Percentiles rank a stretch among this genome's conserved stretches.
Conservation (phyloP, 1,140 invertebrate genomes). For the Zaprionus taronus region DNA sequence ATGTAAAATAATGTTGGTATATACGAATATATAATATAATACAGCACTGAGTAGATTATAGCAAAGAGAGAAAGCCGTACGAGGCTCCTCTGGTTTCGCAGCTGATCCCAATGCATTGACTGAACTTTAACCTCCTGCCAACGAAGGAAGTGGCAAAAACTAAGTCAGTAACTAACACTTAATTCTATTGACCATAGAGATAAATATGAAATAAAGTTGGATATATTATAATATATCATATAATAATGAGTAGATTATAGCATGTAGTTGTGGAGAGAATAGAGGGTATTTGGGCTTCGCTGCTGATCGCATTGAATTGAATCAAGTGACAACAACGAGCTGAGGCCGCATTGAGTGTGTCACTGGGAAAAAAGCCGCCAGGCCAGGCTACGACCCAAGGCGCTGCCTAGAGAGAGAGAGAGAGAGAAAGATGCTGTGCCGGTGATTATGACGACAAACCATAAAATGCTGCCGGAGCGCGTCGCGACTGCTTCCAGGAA, state of each 20-base stretch:
- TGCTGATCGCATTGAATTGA: not conserved
- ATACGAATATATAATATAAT: no score
- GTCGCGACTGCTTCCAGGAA: conserved; percentile 68
- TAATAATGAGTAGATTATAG: not conserved
- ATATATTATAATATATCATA: no score
- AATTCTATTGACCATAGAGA: no score
- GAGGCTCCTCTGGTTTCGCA: not conserved
- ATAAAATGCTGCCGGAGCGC: conserved; percentile 69
- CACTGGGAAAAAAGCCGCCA: conserved; percentile 12
- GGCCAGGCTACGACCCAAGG: not conserved
- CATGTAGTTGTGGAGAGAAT: not conserved
- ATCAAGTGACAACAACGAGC: conserved; percentile 34
- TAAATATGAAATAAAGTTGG: no score
- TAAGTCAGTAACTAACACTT: no score
- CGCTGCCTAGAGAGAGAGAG: no score
- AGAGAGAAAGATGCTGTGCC: conserved; percentile 57
- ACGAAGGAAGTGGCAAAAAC: no score
- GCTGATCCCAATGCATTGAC: no score
- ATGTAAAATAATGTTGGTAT: no score
- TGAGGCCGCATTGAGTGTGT: conserved; percentile 36
- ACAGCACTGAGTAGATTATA: not conserved
- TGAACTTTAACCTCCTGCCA: no score
- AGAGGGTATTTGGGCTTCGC: not conserved
- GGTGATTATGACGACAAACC: conserved; percentile 82
- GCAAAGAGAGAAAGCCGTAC: not conserved